Percentiles rank a stretch among this genome's conserved stretches.
Conservation (phyloP, 2,113 vertebrate genomes). For the Semicossyphus pulcher region DNA sequence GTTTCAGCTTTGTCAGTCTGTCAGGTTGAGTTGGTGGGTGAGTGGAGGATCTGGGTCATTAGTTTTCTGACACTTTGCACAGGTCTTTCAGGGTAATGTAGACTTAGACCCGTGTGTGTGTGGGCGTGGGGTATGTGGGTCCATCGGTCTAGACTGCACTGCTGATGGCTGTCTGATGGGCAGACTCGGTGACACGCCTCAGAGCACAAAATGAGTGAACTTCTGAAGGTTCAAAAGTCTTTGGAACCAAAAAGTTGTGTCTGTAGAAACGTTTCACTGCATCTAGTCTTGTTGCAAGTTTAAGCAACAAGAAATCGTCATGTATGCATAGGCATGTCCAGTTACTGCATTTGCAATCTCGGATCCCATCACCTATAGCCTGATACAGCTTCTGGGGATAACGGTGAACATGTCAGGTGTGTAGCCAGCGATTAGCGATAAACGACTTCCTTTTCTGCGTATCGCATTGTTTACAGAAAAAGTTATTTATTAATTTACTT, state of each 20-base stretch:
- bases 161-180: conserved; percentile 39
- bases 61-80: conserved; percentile 58
- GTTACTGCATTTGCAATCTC: too few species aligned
- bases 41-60: conserved; percentile 67
- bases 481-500: too few species aligned
- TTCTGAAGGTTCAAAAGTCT: conserved; percentile 29
- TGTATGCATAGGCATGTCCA: not conserved
- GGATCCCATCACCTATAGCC: too few species aligned
- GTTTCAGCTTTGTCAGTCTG: conserved; percentile 48
- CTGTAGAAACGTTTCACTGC: not conserved
- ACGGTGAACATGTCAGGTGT: too few species aligned
- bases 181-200: conserved; percentile 38
- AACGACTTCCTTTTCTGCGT: too few species aligned
- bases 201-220: conserved; percentile 29
- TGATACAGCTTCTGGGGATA: too few species aligned
- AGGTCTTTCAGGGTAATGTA: conserved; percentile 49
- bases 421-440: too few species aligned
- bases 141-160: conserved; percentile 51
- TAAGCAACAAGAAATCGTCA: not conserved
- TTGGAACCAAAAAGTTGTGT: conserved; percentile 1
- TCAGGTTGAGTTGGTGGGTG: conserved; percentile 58
- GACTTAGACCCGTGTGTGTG: conserved; percentile 28
- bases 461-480: too few species aligned
- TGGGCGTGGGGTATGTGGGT: conserved; percentile 47
- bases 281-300: not conserved